These are phyloP conservation scores for Mormyrops boulengeri DNA, from an alignment of 2,797 vertebrate species.

Conservation along the genomic window DNA sequence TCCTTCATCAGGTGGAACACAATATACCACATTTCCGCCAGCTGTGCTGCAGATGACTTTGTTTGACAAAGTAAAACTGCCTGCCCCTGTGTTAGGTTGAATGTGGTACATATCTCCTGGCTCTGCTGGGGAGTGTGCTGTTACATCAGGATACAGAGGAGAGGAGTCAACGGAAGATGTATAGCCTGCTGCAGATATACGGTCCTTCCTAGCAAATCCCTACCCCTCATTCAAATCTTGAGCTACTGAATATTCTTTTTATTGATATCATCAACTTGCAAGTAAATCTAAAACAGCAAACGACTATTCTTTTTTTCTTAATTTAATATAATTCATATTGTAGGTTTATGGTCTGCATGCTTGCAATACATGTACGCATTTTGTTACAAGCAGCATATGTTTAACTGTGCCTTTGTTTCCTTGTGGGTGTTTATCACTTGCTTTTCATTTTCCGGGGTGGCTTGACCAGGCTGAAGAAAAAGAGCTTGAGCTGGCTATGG, in stretches of 20 bases:
- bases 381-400: background rate
- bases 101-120: background rate
- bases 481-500: slow-evolving; percentile 45
- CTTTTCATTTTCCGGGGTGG: slow-evolving; percentile 7
- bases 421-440: background rate
- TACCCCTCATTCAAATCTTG: slow-evolving; percentile 26
- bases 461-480: slow-evolving; percentile 56
- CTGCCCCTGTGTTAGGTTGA: background rate
- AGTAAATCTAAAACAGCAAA: background rate
- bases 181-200: slow-evolving; percentile 43
- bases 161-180: slow-evolving; percentile 32
- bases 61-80: background rate
- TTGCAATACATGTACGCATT: background rate
- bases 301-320: slow-evolving; percentile 13
- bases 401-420: background rate
- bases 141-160: slow-evolving; percentile 47
- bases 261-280: slow-evolving; percentile 7
- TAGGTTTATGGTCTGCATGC: slow-evolving; percentile 14
- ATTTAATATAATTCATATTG: slow-evolving; percentile 24
- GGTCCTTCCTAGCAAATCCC: slow-evolving; percentile 24
- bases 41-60: slow-evolving; percentile 26
- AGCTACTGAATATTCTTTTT: slow-evolving; percentile 22
- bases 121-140: slow-evolving; percentile 25
- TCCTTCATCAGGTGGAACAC: slow-evolving; percentile 46
- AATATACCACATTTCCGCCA: slow-evolving; percentile 42